Evolutionary conservation across 1,140 invertebrate species (phyloP).

Genomic region (Drosophila mayri): DNA sequence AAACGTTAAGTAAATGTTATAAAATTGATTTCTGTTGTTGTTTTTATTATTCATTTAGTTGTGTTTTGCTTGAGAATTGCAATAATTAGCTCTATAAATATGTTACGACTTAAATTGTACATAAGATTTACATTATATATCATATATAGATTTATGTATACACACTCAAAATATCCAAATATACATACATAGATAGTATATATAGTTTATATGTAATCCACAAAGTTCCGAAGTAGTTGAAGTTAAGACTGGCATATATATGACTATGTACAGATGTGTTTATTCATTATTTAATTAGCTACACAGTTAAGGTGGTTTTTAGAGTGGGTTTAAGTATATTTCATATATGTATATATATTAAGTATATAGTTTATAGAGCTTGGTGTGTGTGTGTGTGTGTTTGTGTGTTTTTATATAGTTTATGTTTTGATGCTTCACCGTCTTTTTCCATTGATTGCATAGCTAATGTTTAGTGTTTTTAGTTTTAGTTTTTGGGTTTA

Average conservation of each 20-base stretch:
- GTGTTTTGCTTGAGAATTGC: slow-evolving; percentile 69
- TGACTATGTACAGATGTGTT: slow-evolving; percentile 30
- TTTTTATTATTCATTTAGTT: slow-evolving; percentile 1
- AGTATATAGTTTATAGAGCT: slow-evolving; percentile 46
- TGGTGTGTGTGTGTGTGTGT: slow-evolving; percentile 45
- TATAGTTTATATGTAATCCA: slow-evolving; percentile 28
- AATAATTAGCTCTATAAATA: slow-evolving; percentile 77
- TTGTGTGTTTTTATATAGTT: slow-evolving; percentile 46
- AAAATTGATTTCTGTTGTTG: slow-evolving; percentile 54
- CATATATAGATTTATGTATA: slow-evolving; percentile 27
- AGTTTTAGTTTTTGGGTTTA: slow-evolving; percentile 45
- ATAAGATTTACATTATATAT: slow-evolving; percentile 20
- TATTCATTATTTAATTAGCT: slow-evolving; percentile 24
- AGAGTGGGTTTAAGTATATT: slow-evolving; percentile 31
- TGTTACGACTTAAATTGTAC: slow-evolving; percentile 50
- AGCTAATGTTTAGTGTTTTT: slow-evolving; percentile 62
- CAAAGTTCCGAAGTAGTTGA: slow-evolving; percentile 43
- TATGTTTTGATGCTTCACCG: slow-evolving; percentile 65
- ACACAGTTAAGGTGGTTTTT: slow-evolving; percentile 43
- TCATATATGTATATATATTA: slow-evolving; percentile 39
- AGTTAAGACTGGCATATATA: slow-evolving; percentile 31
- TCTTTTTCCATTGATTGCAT: slow-evolving; percentile 83
- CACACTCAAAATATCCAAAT: slow-evolving; percentile 45
- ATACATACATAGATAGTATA: slow-evolving; percentile 17
- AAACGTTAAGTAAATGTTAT: slow-evolving; percentile 82